Percentiles rank a stretch among this genome's conserved stretches.
Evolutionary conservation across 2,888 invertebrate species (phyloP).

Genomic region (Tenthredo livida): DNA sequence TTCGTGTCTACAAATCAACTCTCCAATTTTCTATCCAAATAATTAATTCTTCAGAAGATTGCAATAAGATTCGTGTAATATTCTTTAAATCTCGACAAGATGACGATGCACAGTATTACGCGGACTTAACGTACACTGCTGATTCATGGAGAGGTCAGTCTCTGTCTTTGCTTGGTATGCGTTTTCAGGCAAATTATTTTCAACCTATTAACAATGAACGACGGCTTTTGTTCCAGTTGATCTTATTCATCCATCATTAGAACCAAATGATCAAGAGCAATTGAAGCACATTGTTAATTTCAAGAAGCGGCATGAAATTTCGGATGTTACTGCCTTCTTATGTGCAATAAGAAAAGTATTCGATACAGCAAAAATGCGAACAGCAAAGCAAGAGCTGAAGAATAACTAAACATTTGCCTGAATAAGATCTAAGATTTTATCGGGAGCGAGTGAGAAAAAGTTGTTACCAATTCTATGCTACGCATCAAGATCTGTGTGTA

Average conservation of each 20-base stretch:
- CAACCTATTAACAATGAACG: background rate
- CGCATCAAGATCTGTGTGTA: background rate
- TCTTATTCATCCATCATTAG: slow-evolving; percentile 68
- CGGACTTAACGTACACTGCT: slow-evolving; percentile 60
- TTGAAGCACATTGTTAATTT: slow-evolving; percentile 62
- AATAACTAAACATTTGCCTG: background rate
- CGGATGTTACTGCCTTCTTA: slow-evolving; percentile 66
- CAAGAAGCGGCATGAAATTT: slow-evolving; percentile 61
- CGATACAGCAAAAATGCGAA: no score
- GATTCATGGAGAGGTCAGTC: slow-evolving; percentile 69
- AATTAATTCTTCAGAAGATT: slow-evolving; percentile 57
- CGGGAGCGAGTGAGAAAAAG: background rate
- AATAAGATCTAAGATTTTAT: background rate
- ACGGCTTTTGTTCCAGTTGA: slow-evolving; percentile 66
- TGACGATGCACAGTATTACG: slow-evolving; percentile 66
- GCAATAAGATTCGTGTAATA: slow-evolving; percentile 66
- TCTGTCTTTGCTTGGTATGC: slow-evolving; percentile 20
- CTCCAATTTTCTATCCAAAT: slow-evolving; percentile 56
- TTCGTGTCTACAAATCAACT: slow-evolving; percentile 66
- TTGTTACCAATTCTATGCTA: background rate
- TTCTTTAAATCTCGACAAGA: slow-evolving; percentile 63
- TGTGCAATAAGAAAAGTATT: slow-evolving; percentile 68
- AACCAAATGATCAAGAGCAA: slow-evolving; percentile 63
- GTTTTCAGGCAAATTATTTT: background rate
- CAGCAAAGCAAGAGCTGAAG: background rate